Conservation (phyloP, 1,140 invertebrate species). For the Zaprionus ghesquierei region DNA sequence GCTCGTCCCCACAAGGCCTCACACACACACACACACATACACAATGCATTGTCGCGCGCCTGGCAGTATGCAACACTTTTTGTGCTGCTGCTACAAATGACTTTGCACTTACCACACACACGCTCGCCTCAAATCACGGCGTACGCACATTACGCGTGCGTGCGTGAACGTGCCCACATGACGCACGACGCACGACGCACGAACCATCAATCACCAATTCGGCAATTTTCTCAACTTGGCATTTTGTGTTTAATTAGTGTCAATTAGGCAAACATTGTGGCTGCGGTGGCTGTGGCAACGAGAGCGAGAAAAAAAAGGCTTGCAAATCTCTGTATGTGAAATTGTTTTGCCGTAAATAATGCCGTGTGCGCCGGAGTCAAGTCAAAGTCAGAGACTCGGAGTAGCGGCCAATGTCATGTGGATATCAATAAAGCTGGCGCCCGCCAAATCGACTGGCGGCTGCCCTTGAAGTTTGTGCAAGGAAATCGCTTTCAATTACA, state of each 20-base stretch:
- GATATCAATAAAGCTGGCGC: constrained; percentile 67
- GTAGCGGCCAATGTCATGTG: constrained; percentile 39
- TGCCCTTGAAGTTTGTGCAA: constrained; percentile 58
- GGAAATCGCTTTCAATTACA: constrained; percentile 77
- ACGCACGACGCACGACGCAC: too few relatives aligned
- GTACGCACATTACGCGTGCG: not conserved
- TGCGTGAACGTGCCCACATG: too few relatives aligned
- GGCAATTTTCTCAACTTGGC: constrained; percentile 12
- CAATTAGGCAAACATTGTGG: constrained; percentile 69
- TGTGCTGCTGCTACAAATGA: constrained; percentile 41
- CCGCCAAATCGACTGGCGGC: constrained; percentile 1
- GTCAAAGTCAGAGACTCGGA: not conserved
- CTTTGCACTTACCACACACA: constrained; percentile 41
- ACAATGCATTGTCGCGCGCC: not conserved
- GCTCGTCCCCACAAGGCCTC: constrained; percentile 11
- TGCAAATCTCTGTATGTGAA: constrained; percentile 46
- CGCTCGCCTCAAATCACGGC: not conserved
- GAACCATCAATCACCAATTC: constrained; percentile 62
- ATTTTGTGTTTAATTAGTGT: constrained; percentile 62
- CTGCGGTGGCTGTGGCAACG: not conserved
- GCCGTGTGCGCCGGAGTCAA: constrained; percentile 27
- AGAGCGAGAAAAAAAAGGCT: too few relatives aligned
- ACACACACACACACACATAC: not conserved
- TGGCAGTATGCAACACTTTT: constrained; percentile 59
- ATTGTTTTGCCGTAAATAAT: constrained; percentile 49